Evolutionary conservation across 2,888 invertebrate genomes (phyloP).

Genomic region (Andrena minutula): DNA sequence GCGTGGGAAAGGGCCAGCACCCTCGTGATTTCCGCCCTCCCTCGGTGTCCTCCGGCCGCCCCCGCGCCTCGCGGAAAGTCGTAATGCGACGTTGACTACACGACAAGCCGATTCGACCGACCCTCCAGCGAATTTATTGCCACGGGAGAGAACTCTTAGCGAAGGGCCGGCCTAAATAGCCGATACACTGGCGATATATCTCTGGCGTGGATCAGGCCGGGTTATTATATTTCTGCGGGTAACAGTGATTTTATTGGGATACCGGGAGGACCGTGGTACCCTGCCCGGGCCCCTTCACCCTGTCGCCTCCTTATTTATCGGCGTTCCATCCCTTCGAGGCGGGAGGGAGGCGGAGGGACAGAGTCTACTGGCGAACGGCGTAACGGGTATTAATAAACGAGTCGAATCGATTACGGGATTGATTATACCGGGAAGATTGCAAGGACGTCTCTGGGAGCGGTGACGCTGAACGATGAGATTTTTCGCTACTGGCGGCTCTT

Average conservation of each 20-base stretch:
- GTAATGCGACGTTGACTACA: conserved; percentile 67
- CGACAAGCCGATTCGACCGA: conserved; percentile 62
- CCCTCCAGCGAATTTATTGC: conserved; percentile 62
- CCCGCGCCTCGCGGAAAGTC: conserved; percentile 59
- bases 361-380: background rate
- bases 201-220: conserved; percentile 27
- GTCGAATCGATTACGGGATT: conserved; percentile 45
- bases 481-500: background rate
- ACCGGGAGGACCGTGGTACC: conserved; percentile 25
- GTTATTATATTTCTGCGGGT: conserved; percentile 57
- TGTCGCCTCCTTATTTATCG: conserved; percentile 43
- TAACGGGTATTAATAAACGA: conserved; percentile 49
- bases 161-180: conserved; percentile 51
- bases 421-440: conserved; percentile 42
- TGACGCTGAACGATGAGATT: conserved; percentile 37
- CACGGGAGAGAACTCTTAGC: conserved; percentile 43
- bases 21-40: conserved; percentile 68
- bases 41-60: conserved; percentile 8
- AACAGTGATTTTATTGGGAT: conserved; percentile 56
- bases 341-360: background rate
- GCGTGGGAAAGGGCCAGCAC: conserved; percentile 72
- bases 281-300: background rate
- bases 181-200: conserved; percentile 57
- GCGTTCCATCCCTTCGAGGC: background rate
- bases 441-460: background rate